These are phyloP conservation scores for Drosophila merina DNA, from an alignment of 2,888 invertebrate genomes.

Conservation along the genomic window DNA sequence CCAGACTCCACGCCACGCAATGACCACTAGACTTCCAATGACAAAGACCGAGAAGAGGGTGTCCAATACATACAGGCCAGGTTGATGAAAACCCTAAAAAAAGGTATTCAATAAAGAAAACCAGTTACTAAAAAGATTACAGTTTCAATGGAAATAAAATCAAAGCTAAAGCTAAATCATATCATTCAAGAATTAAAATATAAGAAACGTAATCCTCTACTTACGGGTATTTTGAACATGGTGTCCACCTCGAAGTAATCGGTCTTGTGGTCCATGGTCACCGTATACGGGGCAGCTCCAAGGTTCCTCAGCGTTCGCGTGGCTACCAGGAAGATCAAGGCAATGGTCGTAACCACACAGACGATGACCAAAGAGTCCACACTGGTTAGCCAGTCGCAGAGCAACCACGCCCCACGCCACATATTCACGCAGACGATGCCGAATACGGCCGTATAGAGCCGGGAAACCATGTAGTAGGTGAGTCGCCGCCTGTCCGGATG, in stretches of 20 bases:
- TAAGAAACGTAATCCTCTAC: slow-evolving; percentile 77
- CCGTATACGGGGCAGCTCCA: slow-evolving; percentile 91
- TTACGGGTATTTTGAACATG: slow-evolving; percentile 92
- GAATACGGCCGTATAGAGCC: slow-evolving; percentile 90
- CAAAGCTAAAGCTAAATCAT: no score
- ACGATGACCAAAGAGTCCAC: slow-evolving; percentile 85
- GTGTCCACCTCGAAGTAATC: slow-evolving; percentile 94
- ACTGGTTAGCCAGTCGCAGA: slow-evolving; percentile 89
- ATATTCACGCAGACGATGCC: slow-evolving; percentile 93
- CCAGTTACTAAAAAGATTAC: no score
- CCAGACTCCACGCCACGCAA: slow-evolving; percentile 95
- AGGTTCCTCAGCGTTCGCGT: slow-evolving; percentile 91
- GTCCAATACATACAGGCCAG: slow-evolving; percentile 91
- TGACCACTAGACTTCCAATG: slow-evolving; percentile 93
- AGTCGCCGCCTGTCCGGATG: slow-evolving; percentile 89
- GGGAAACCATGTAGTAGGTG: slow-evolving; percentile 88
- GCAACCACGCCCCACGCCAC: slow-evolving; percentile 93
- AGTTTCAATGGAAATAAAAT: no score
- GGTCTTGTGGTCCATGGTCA: slow-evolving; percentile 89
- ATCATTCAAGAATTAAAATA: no score
- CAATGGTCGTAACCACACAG: slow-evolving; percentile 87
- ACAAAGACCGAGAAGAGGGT: slow-evolving; percentile 93
- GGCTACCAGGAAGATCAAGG: slow-evolving; percentile 88
- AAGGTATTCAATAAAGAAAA: background rate
- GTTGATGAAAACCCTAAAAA: slow-evolving; percentile 88